phyloP scores from a whole-genome alignment of 2,113 vertebrate genomes.

The Loxodonta africana region DNA sequence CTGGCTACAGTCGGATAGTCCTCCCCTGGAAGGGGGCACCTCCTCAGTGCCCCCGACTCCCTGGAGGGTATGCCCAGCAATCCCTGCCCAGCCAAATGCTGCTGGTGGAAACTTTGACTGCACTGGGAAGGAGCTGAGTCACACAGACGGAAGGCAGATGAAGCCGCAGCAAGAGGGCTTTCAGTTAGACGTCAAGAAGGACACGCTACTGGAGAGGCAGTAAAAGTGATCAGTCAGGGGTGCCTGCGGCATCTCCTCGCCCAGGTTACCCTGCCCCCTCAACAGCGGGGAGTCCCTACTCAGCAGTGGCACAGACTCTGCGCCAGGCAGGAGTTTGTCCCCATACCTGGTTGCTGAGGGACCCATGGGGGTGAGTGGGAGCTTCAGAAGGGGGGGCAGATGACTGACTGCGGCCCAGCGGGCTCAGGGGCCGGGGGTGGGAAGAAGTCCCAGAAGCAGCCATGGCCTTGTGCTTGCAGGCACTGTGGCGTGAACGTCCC shows the following conservation, averaged over 20 bases:
- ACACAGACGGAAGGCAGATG: slow-evolving; percentile 56
- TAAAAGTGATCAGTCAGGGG: background rate
- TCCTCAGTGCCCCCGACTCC: background rate
- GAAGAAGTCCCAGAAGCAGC: slow-evolving; percentile 66
- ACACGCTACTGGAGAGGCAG: slow-evolving; percentile 18
- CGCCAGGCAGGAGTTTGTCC: background rate
- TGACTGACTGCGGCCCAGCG: slow-evolving; percentile 44
- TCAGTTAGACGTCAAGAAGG: slow-evolving; percentile 58
- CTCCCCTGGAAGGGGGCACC: background rate
- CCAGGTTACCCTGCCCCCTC: background rate
- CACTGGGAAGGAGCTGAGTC: slow-evolving; percentile 72
- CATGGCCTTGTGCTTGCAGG: slow-evolving; percentile 55
- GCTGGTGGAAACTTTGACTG: slow-evolving; percentile 53
- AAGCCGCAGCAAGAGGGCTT: slow-evolving; percentile 69
- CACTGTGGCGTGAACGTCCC: slow-evolving; percentile 74
- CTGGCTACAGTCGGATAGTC: background rate
- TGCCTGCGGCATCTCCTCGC: background rate
- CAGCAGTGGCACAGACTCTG: background rate
- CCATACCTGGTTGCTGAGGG: slow-evolving; percentile 1
- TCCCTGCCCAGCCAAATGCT: slow-evolving; percentile 28
- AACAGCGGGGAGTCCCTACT: background rate
- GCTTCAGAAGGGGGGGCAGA: slow-evolving; percentile 40
- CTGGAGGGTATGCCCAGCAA: background rate
- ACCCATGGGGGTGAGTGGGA: slow-evolving; percentile 48
- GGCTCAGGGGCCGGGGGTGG: background rate